Percentiles rank a stretch among this genome's conserved stretches.
phyloP scores from a whole-genome alignment of 2,797 vertebrate species.

The Manis javanica region DNA sequence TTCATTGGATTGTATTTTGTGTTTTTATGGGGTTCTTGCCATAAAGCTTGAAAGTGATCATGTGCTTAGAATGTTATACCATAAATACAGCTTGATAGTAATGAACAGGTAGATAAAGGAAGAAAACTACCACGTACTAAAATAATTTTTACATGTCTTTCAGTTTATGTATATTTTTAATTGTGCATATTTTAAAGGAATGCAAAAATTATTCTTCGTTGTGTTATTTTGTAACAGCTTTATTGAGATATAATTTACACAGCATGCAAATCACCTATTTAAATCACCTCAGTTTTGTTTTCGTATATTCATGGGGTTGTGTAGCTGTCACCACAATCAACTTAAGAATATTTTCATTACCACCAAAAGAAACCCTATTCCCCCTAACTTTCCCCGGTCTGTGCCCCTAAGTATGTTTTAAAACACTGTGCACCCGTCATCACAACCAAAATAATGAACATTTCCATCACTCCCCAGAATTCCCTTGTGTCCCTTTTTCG shows the following conservation, averaged over 20 bases:
- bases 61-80: neutral
- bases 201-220: neutral
- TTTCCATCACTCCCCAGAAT: neutral
- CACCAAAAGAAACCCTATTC: neutral
- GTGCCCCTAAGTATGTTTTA: neutral
- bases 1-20: neutral
- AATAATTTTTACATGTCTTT: constrained; percentile 12
- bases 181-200: neutral
- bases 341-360: constrained; percentile 23
- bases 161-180: neutral
- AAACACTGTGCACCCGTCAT: constrained; percentile 21
- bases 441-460: neutral
- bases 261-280: neutral
- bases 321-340: neutral
- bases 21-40: neutral
- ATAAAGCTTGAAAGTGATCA: neutral
- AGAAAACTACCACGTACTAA: neutral
- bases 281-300: neutral
- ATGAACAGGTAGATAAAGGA: neutral
- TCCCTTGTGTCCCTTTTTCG: neutral
- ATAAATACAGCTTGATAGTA: neutral
- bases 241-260: neutral
- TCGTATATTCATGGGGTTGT: neutral
- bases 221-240: neutral
- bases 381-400: neutral